Percentiles rank a stretch among this genome's conserved stretches.
Evolutionary conservation across 1,140 invertebrate genomes (phyloP).

Genomic region (Amphibalanus amphitrite): DNA sequence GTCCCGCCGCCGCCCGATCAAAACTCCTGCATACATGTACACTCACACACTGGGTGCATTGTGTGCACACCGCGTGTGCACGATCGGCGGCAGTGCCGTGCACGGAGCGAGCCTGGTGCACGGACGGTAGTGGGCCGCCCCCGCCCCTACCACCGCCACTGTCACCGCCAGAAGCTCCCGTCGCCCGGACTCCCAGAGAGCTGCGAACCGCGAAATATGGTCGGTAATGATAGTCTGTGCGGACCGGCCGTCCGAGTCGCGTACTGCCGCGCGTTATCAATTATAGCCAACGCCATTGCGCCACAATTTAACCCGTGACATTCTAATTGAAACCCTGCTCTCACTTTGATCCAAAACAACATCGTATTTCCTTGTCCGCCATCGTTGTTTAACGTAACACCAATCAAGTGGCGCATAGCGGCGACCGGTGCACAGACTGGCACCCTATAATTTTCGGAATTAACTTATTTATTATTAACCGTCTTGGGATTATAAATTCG

Average conservation of each 20-base stretch:
- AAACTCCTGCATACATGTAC: neutral
- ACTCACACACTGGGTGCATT: neutral
- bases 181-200: neutral
- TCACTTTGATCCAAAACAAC: neutral
- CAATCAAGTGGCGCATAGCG: neutral
- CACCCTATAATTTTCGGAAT: conserved; percentile 1
- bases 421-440: neutral
- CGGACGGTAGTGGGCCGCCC: no score
- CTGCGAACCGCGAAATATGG: neutral
- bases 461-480: conserved; percentile 2
- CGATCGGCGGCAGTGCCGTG: neutral
- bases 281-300: neutral
- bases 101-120: neutral
- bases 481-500: neutral
- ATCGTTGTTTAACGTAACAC: neutral
- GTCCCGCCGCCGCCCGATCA: no score
- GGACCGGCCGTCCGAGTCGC: neutral
- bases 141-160: neutral
- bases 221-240: neutral
- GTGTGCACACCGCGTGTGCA: neutral
- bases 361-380: neutral
- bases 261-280: neutral
- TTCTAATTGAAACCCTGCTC: neutral
- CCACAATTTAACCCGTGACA: neutral
- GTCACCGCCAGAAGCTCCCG: neutral